phyloP scores from a whole-genome alignment of 2,888 invertebrate genomes.

The Sarcophaga rosellei region DNA sequence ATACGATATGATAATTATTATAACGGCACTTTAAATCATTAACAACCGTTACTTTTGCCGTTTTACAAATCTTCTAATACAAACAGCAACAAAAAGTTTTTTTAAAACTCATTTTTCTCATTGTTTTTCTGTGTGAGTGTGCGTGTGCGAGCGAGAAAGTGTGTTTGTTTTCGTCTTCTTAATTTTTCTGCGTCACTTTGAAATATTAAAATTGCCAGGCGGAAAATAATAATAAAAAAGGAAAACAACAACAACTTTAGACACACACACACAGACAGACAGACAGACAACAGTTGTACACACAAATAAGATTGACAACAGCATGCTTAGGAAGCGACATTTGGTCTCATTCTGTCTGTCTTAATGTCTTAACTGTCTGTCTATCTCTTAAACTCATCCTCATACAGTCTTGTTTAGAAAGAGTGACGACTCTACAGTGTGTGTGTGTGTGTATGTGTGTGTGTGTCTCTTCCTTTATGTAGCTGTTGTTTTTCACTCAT shows the following conservation, averaged over 20 bases:
- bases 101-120: too few species aligned
- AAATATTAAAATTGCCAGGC: not conserved
- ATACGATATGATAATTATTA: too few species aligned
- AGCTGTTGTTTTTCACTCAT: too few species aligned
- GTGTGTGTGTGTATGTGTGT: too few species aligned
- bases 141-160: too few species aligned
- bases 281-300: not conserved
- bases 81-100: too few species aligned
- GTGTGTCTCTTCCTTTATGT: too few species aligned
- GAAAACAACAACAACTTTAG: not conserved
- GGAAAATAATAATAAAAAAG: not conserved
- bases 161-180: not conserved
- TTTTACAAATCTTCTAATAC: too few species aligned
- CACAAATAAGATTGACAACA: constrained; percentile 57
- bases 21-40: too few species aligned
- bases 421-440: too few species aligned
- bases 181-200: not conserved
- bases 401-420: not conserved
- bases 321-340: constrained; percentile 59
- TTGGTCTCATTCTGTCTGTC: constrained; percentile 51
- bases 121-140: too few species aligned
- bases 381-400: not conserved
- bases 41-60: too few species aligned
- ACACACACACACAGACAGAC: constrained; percentile 1
- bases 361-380: constrained; percentile 8